A percentile compares a stretch with the other conserved stretches of the same genome.
Conservation (phyloP, 2,888 invertebrate genomes). For the Cosmopolites sordidus region DNA sequence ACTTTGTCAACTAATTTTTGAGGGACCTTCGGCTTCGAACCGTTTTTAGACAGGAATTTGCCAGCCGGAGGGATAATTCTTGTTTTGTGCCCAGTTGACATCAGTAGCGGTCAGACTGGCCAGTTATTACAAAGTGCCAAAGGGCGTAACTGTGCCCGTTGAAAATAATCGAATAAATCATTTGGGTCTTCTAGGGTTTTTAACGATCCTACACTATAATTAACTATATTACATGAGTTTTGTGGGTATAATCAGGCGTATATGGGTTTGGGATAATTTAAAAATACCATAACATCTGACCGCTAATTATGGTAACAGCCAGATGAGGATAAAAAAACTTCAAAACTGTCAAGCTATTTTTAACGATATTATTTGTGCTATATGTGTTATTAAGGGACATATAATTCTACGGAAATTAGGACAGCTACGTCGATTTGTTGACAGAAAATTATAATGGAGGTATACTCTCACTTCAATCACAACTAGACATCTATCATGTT, state of each 20-base stretch:
- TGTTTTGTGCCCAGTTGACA: constrained; percentile 29
- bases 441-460: no score
- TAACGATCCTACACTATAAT: constrained; percentile 25
- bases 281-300: constrained; percentile 14
- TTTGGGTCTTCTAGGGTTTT: constrained; percentile 23
- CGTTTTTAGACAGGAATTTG: constrained; percentile 15
- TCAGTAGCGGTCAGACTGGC: constrained; percentile 32
- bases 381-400: neutral
- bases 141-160: constrained; percentile 31
- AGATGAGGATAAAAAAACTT: neutral
- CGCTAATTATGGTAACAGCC: constrained; percentile 6
- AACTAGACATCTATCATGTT: no score
- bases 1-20: constrained; percentile 14
- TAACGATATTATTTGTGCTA: constrained; percentile 2
- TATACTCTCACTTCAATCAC: no score
- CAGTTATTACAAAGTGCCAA: constrained; percentile 31
- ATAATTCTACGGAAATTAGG: no score
- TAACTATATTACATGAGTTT: constrained; percentile 24
- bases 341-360: neutral
- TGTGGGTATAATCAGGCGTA: constrained; percentile 8
- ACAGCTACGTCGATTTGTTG: no score
- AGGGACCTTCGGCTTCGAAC: constrained; percentile 8
- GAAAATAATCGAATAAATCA: constrained; percentile 34
- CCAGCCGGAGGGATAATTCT: constrained; percentile 6
- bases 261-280: constrained; percentile 10